phyloP scores from a whole-genome alignment of 2,888 invertebrate genomes.

The Drosophila borealis region DNA sequence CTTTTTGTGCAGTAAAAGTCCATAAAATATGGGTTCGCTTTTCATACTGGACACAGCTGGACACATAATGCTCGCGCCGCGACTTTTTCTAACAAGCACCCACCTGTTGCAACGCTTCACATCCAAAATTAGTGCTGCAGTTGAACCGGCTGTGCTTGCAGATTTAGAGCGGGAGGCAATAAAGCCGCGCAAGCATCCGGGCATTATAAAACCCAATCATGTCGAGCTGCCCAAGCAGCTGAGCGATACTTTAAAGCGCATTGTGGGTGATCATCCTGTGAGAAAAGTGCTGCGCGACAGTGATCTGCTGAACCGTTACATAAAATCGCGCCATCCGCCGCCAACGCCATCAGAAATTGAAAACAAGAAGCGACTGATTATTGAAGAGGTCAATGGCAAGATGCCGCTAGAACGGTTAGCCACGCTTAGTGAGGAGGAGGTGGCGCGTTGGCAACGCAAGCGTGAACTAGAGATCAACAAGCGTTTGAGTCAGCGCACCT shows the following conservation, averaged over 20 bases:
- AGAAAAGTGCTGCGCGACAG: slow-evolving; percentile 87
- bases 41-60: slow-evolving; percentile 31
- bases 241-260: slow-evolving; percentile 86
- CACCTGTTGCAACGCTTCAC: slow-evolving; percentile 62
- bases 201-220: slow-evolving; percentile 86
- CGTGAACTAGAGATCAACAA: slow-evolving; percentile 86
- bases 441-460: slow-evolving; percentile 84
- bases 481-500: slow-evolving; percentile 87
- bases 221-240: slow-evolving; percentile 88
- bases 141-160: slow-evolving; percentile 66
- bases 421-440: slow-evolving; percentile 83
- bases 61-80: slow-evolving; percentile 19
- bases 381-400: slow-evolving; percentile 73
- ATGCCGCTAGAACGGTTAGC: slow-evolving; percentile 65
- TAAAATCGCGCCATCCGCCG: slow-evolving; percentile 88
- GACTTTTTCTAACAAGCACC: slow-evolving; percentile 34
- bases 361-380: slow-evolving; percentile 71
- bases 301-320: slow-evolving; percentile 86
- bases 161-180: slow-evolving; percentile 74
- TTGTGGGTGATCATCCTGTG: slow-evolving; percentile 87
- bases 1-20: slow-evolving; percentile 5
- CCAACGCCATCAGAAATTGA: slow-evolving; percentile 86
- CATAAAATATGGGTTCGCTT: slow-evolving; percentile 29
- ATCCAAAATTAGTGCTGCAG: slow-evolving; percentile 79
- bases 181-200: slow-evolving; percentile 91